These are phyloP conservation scores for Premnoplex brunnescens DNA, from an alignment of 2,797 vertebrate genomes.

Conservation along the genomic window DNA sequence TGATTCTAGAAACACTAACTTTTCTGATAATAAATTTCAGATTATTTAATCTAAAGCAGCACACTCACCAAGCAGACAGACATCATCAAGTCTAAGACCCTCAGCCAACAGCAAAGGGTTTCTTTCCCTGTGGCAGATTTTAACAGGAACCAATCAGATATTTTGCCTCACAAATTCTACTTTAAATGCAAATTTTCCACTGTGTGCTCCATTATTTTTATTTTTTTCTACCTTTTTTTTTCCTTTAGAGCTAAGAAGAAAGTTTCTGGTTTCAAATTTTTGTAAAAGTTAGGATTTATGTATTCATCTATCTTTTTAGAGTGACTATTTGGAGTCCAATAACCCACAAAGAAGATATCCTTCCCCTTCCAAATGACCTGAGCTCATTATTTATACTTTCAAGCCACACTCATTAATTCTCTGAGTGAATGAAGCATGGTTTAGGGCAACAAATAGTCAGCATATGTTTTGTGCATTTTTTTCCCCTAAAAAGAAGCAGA, in stretches of 20 bases:
- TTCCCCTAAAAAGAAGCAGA: neutral
- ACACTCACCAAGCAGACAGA: neutral
- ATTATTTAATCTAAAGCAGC: neutral
- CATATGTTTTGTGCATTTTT: slow-evolving; percentile 4
- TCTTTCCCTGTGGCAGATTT: neutral
- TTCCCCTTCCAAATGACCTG: neutral
- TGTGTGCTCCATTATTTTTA: neutral
- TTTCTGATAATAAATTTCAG: neutral
- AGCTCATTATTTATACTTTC: neutral
- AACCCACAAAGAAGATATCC: neutral
- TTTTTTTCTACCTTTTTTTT: neutral
- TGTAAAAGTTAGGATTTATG: neutral
- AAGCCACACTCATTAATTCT: neutral
- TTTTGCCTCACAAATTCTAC: neutral
- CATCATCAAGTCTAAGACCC: neutral
- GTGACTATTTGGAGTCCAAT: neutral
- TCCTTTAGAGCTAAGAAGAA: neutral
- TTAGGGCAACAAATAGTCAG: neutral
- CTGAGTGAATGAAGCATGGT: neutral
- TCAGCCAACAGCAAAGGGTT: neutral
- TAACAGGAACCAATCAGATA: neutral
- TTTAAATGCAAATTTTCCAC: neutral
- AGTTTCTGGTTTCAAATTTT: neutral
- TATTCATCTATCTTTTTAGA: neutral
- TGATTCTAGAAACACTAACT: neutral